Percentiles rank a stretch among this genome's conserved stretches.
Evolutionary conservation across 2,888 invertebrate species (phyloP).

Genomic region (Drosophila pullipes): DNA sequence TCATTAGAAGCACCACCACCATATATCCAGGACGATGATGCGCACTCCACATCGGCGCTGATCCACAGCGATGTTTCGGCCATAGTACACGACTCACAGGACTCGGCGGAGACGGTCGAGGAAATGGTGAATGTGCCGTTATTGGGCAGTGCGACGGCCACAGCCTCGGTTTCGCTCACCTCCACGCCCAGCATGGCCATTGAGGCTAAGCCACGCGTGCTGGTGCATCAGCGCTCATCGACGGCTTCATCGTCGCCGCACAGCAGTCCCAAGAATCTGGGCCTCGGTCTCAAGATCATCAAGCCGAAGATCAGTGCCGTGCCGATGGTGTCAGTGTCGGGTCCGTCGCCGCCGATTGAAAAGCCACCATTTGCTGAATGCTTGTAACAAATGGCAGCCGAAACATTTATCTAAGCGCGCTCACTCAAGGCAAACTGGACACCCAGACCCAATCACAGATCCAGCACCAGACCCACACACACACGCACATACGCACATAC

Average conservation of each 20-base stretch:
- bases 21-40: constrained; percentile 80
- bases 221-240: constrained; percentile 83
- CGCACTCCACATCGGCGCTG: constrained; percentile 61
- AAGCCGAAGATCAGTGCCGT: constrained; percentile 85
- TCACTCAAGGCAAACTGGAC: constrained; percentile 71
- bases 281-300: constrained; percentile 74
- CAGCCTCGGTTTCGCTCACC: constrained; percentile 54
- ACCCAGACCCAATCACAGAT: constrained; percentile 30
- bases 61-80: constrained; percentile 64
- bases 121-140: constrained; percentile 78
- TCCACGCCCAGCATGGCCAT: constrained; percentile 63
- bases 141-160: constrained; percentile 62
- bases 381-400: constrained; percentile 86
- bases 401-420: constrained; percentile 85
- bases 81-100: constrained; percentile 72
- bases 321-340: constrained; percentile 92
- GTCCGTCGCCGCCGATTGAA: constrained; percentile 92
- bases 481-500: constrained; percentile 9
- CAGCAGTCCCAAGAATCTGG: constrained; percentile 79
- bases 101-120: constrained; percentile 80
- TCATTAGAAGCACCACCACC: constrained; percentile 85
- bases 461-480: constrained; percentile 22
- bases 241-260: constrained; percentile 82
- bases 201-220: constrained; percentile 70
- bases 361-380: constrained; percentile 84